phyloP scores from a whole-genome alignment of 2,797 vertebrate genomes.

The Tolypeutes matacus region DNA sequence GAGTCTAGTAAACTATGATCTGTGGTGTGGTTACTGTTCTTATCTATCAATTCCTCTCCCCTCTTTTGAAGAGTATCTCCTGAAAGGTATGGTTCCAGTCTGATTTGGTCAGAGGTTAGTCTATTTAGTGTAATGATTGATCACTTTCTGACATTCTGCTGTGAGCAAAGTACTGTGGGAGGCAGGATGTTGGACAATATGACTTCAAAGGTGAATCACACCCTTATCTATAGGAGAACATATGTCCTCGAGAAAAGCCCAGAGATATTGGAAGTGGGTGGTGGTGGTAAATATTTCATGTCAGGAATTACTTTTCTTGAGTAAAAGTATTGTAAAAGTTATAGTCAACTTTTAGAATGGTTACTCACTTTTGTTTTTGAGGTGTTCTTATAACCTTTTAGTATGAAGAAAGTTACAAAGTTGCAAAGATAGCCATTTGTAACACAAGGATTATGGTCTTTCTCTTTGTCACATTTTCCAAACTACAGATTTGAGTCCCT shows the following conservation, averaged over 20 bases:
- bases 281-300: not conserved
- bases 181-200: not conserved
- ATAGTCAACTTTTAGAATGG: not conserved
- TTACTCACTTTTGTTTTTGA: constrained; percentile 23
- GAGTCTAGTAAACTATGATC: not conserved
- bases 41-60: not conserved
- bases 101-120: not conserved
- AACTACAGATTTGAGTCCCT: not conserved
- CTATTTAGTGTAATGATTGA: not conserved
- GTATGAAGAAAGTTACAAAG: not conserved
- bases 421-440: not conserved
- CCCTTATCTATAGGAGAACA: not conserved
- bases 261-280: not conserved
- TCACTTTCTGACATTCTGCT: not conserved
- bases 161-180: not conserved
- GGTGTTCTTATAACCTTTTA: not conserved
- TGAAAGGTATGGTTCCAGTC: not conserved
- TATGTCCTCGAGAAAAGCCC: not conserved
- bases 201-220: not conserved
- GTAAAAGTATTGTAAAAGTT: not conserved
- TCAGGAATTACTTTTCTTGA: not conserved
- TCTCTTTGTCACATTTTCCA: not conserved
- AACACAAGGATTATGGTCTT: not conserved
- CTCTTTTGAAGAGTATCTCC: not conserved
- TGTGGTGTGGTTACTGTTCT: not conserved